These are phyloP conservation scores for Siniperca knerii DNA, from an alignment of 2,113 vertebrate species.

Conservation along the genomic window DNA sequence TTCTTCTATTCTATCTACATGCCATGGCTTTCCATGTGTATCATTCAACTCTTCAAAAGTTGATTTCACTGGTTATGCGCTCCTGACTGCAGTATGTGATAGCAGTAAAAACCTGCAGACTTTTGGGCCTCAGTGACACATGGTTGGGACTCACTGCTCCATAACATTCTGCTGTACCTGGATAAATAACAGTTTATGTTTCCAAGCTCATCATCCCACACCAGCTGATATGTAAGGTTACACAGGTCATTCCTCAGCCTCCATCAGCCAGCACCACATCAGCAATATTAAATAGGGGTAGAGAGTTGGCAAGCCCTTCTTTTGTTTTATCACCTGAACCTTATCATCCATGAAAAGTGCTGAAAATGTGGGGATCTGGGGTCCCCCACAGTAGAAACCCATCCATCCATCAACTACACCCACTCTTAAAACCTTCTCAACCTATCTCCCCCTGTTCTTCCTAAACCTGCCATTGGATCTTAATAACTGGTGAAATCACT, in stretches of 20 bases:
- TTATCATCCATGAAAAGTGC: slow-evolving; percentile 81
- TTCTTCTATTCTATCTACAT: neutral
- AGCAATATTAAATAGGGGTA: slow-evolving; percentile 68
- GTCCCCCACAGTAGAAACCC: slow-evolving; percentile 27
- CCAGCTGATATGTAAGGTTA: slow-evolving; percentile 67
- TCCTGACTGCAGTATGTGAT: slow-evolving; percentile 7
- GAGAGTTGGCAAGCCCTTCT: slow-evolving; percentile 28
- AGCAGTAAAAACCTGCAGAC: slow-evolving; percentile 22
- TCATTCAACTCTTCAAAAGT: neutral
- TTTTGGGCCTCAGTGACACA: slow-evolving; percentile 26
- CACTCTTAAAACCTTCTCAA: slow-evolving; percentile 38
- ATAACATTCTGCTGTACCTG: slow-evolving; percentile 54
- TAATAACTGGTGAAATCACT: slow-evolving; percentile 74
- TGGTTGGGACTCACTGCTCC: slow-evolving; percentile 23
- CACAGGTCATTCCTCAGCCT: slow-evolving; percentile 53
- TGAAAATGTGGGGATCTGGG: slow-evolving; percentile 68
- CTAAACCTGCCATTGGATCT: slow-evolving; percentile 68
- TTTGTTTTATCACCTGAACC: slow-evolving; percentile 73
- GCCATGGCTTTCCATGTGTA: neutral
- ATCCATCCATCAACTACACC: slow-evolving; percentile 75
- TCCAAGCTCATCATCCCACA: slow-evolving; percentile 48
- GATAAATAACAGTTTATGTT: slow-evolving; percentile 66
- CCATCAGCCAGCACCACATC: slow-evolving; percentile 59
- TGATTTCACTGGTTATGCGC: neutral
- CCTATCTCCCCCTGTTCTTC: slow-evolving; percentile 31